These are phyloP conservation scores for Eonycteris spelaea DNA, from an alignment of 2,113 vertebrate species.

Conservation along the genomic window DNA sequence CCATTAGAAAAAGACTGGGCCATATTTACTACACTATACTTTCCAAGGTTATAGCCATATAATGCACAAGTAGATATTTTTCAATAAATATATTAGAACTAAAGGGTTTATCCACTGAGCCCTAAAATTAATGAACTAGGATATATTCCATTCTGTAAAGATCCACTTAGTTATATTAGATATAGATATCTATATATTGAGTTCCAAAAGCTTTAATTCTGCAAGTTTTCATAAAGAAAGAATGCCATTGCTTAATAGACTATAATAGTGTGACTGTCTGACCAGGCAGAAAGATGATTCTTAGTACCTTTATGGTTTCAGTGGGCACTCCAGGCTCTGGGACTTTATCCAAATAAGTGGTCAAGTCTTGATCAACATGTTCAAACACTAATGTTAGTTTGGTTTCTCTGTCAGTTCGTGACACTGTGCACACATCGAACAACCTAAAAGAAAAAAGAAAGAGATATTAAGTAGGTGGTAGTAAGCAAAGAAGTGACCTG, in stretches of 20 bases:
- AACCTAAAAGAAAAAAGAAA: slow-evolving; percentile 84
- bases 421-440: slow-evolving; percentile 98
- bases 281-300: slow-evolving; percentile 9
- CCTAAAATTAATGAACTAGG: slow-evolving; percentile 26
- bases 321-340: slow-evolving; percentile 97
- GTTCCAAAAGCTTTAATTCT: background rate
- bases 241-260: background rate
- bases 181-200: background rate
- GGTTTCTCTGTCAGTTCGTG: slow-evolving; percentile 97
- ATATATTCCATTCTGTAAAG: background rate
- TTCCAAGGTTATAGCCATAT: background rate
- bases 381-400: slow-evolving; percentile 98
- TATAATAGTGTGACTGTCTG: background rate
- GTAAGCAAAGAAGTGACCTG: background rate
- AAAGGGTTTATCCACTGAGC: background rate
- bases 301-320: slow-evolving; percentile 97
- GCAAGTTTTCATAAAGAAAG: slow-evolving; percentile 36
- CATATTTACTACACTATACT: background rate
- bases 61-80: background rate
- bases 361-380: slow-evolving; percentile 99
- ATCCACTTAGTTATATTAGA: background rate
- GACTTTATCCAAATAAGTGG: slow-evolving; percentile 98
- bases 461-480: slow-evolving; percentile 50
- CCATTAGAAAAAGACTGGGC: background rate
- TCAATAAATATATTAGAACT: background rate